A percentile compares a stretch with the other conserved stretches of the same genome.
Evolutionary conservation across 2,888 invertebrate genomes (phyloP).

Genomic region (Scelioninae gen. 1): DNA sequence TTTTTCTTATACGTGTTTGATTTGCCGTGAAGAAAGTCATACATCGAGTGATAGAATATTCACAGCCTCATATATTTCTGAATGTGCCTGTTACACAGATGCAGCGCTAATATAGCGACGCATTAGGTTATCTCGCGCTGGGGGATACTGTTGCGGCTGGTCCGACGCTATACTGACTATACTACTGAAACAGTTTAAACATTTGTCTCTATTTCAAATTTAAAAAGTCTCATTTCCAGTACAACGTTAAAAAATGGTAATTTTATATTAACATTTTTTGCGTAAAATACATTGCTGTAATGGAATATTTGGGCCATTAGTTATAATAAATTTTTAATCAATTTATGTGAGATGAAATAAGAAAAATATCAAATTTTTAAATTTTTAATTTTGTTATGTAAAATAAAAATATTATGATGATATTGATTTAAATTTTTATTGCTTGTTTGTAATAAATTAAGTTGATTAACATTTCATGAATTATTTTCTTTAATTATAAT

Average conservation of each 20-base stretch:
- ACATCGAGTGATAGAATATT: conserved; percentile 45
- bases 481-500: background rate
- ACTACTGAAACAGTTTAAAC: conserved; percentile 26
- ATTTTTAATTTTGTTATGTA: no score
- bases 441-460: no score
- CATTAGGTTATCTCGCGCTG: conserved; percentile 79
- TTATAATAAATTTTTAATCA: no score
- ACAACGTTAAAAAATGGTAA: no score
- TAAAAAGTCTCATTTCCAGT: no score
- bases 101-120: conserved; percentile 78
- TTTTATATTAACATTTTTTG: no score
- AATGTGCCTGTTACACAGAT: conserved; percentile 60
- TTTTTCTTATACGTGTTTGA: conserved; percentile 49
- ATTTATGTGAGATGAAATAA: no score
- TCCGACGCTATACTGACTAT: conserved; percentile 41
- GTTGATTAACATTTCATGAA: background rate
- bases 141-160: conserved; percentile 35
- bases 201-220: background rate
- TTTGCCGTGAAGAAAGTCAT: conserved; percentile 41
- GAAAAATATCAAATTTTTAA: no score
- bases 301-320: no score
- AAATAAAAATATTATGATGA: no score
- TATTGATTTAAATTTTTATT: no score
- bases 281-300: no score
- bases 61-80: conserved; percentile 58